These are phyloP conservation scores for Ischnus inquisitorius DNA, from an alignment of 2,888 invertebrate genomes.

Conservation along the genomic window DNA sequence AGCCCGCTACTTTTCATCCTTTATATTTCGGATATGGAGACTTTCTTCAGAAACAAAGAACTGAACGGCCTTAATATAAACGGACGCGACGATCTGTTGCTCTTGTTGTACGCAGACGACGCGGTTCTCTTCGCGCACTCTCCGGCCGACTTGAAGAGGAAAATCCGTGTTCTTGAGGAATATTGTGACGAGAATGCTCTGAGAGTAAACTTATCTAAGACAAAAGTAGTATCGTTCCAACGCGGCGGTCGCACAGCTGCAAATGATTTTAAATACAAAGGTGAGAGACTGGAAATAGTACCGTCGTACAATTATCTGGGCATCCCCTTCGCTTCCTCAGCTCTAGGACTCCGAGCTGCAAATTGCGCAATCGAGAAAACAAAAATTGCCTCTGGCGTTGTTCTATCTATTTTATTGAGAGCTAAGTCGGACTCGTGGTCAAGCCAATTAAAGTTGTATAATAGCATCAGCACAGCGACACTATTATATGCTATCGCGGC, in stretches of 20 bases:
- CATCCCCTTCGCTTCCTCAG: constrained; percentile 24
- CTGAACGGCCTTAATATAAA: constrained; percentile 55
- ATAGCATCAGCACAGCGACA: too few relatives aligned
- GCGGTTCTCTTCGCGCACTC: too few relatives aligned
- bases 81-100: constrained; percentile 31
- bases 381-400: background rate
- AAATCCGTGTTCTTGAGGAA: constrained; percentile 45
- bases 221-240: constrained; percentile 68
- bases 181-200: constrained; percentile 62
- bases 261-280: constrained; percentile 25
- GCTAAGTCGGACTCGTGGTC: too few relatives aligned
- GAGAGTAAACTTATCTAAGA: constrained; percentile 66
- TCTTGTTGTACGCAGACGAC: constrained; percentile 66
- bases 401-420: too few relatives aligned
- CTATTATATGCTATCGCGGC: too few relatives aligned
- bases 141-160: constrained; percentile 60
- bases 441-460: too few relatives aligned
- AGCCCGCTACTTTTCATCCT: constrained; percentile 49
- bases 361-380: background rate
- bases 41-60: constrained; percentile 37
- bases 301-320: constrained; percentile 30
- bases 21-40: constrained; percentile 52
- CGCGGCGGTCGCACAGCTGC: constrained; percentile 14
- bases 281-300: constrained; percentile 15
- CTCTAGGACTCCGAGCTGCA: background rate